Base-by-base conservation (phyloP, 2,113 vertebrate species). In the Chrysemys picta region DNA sequence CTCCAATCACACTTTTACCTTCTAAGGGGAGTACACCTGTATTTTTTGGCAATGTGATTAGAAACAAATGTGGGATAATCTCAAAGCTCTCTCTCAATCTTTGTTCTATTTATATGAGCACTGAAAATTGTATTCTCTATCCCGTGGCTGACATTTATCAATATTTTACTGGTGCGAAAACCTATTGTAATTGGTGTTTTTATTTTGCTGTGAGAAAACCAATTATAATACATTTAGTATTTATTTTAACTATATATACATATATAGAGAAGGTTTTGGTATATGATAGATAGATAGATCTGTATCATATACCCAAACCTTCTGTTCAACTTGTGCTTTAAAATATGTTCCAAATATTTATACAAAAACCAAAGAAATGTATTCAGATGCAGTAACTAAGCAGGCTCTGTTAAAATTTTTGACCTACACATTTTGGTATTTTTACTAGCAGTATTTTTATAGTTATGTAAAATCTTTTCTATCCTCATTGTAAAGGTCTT, bases 261-360 rank as follows among this genome's bases (percentile, higher is more conserved):
- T 94, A 92, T 59, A 13, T 57, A 59, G 5, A 31, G 27, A 57
- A 57, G 56, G 56, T 25, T 57, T 57, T 11, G 24, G 56, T 57
- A 57, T 25, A 57, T 27, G 10, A 59, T 5, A 59, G 25, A 59
- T 29, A 57, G 56, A 11, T 59, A 59, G 31, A 31, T 54, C 21
- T 22, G 21, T 95, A 94, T 97, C 95, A 96, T 96, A 95, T 92
- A 97, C 85, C 94, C 94, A 89, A 96, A 85, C 94, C 89, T 96
- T 97, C 95, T 97, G 94, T 91, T 96, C 88, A 84, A 59, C 2
- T 38, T 89, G 92, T 88, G 92, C 93, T 93, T 8, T 72, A 89
- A 95, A 95, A 92, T 56, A 93, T 6, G 1, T 92, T 89, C 90
- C 79, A 96, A 96, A 96, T 96, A 94, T 97, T 97, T 95, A 87